Percentiles rank a stretch among this genome's conserved stretches.
Evolutionary conservation across 2,888 invertebrate genomes (phyloP).

Genomic region (Drosophila parthenogenetica): DNA sequence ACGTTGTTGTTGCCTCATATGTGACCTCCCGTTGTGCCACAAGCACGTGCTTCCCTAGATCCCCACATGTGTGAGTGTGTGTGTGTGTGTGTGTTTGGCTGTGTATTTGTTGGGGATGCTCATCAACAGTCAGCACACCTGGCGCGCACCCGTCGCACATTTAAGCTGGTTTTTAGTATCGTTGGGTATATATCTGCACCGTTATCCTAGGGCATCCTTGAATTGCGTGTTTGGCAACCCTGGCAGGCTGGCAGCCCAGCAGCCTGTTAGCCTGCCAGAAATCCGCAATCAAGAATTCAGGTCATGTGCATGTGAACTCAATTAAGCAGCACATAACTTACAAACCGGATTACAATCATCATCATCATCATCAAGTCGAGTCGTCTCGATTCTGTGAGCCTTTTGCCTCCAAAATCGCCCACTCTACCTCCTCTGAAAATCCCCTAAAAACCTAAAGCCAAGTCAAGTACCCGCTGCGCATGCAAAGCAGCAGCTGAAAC

Average conservation of each 20-base stretch:
- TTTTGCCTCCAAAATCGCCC: conserved; percentile 18
- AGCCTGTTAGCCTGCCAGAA: background rate
- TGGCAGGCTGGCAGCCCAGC: conserved; percentile 38
- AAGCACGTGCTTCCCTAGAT: conserved; percentile 56
- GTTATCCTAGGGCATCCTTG: conserved; percentile 25
- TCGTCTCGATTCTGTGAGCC: conserved; percentile 41
- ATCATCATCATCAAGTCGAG: conserved; percentile 67
- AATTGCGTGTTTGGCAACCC: conserved; percentile 32
- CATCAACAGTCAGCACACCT: conserved; percentile 77
- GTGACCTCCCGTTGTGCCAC: conserved; percentile 30
- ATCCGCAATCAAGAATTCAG: conserved; percentile 78
- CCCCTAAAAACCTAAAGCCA: background rate
- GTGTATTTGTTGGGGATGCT: conserved; percentile 34
- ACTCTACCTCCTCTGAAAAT: conserved; percentile 6
- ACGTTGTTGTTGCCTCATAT: conserved; percentile 19
- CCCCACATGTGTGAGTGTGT: conserved; percentile 9
- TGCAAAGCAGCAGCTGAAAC: conserved; percentile 65
- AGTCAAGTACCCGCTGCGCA: conserved; percentile 52
- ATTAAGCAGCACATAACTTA: conserved; percentile 84
- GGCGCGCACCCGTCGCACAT: conserved; percentile 47
- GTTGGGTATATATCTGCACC: conserved; percentile 12
- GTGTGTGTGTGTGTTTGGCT: conserved; percentile 12
- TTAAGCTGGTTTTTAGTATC: conserved; percentile 53
- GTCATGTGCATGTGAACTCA: conserved; percentile 84
- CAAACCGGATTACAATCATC: conserved; percentile 84